Evolutionary conservation across 2,797 vertebrate genomes (phyloP), one percentile per base, ranked within the genome.

Genomic region (Spinus pinus): DNA sequence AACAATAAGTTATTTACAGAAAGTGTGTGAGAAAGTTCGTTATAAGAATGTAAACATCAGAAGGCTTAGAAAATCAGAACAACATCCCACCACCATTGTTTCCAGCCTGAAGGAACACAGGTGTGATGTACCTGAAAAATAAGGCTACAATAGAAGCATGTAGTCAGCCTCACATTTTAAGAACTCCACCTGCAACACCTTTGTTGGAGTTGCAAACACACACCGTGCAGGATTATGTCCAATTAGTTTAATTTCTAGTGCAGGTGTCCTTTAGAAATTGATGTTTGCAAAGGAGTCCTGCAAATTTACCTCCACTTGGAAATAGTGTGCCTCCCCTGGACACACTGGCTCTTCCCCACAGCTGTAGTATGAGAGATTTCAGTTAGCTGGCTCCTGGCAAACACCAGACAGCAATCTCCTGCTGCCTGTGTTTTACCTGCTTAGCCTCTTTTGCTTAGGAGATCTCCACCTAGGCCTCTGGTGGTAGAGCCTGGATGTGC

Each of bases 361-460:
- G 70, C 58, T 77, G 47, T 19, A 35, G 58, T 20, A 69, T 0
- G 37, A 84, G n/a, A 84, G 33, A 69, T 66, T 86, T 66, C 90
- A 90, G 84, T 70, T 50, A 90, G 41, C 62, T 46, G 70, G 58
- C 49, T 81, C 46, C 71, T 58, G 31, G 73, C 71, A 95, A 90
- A 92, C 67, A 92, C 10, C 92, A 92, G 80, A 64, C 20, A 92
- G 54, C 72, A 62, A 93, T 64, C 83, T 88, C 81, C 86, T 70
- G 56, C 54, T 88, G 83, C 56, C 44, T 62, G 1, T 37, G 31
- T 71, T 95, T 84, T 37, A 88, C 73, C 50, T 62, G 73, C 35
- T 81, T 51, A 64, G 85, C 60, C 62, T 81, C 70, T 91, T 93
- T 65, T 37, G 51, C 70, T 81, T 66, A 75, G 0, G 3, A 75